Evolutionary conservation across 2,113 vertebrate species (phyloP).

Genomic region (Tupaia chinensis): DNA sequence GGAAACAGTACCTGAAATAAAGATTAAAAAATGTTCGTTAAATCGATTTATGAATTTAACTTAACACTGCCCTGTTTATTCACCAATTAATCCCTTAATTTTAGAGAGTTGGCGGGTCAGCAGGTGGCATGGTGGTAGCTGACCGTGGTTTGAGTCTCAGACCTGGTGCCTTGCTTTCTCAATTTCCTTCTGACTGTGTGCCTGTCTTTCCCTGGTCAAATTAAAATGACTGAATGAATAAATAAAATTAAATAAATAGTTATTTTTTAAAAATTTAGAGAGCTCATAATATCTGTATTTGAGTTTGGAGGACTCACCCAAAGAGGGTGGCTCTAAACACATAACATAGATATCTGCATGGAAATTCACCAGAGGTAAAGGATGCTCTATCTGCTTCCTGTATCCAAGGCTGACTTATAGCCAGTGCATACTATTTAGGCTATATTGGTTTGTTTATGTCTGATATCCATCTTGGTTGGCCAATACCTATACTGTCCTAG

Average conservation of each 20-base stretch:
- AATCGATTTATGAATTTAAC: constrained; percentile 24
- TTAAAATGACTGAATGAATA: too few species aligned
- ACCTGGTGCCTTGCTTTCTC: too few species aligned
- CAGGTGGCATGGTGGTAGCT: too few species aligned
- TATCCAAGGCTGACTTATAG: background rate
- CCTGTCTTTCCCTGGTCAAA: too few species aligned
- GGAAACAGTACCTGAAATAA: background rate
- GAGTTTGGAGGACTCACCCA: background rate
- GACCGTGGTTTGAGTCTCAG: too few species aligned
- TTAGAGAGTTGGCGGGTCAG: background rate
- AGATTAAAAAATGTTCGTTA: constrained; percentile 8
- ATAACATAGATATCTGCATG: background rate
- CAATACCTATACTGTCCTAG: background rate
- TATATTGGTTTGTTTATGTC: background rate
- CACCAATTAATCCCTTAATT: background rate
- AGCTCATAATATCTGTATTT: background rate
- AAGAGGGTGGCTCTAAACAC: background rate
- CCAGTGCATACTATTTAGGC: background rate
- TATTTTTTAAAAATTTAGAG: too few species aligned
- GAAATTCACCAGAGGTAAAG: background rate
- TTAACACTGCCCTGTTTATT: background rate
- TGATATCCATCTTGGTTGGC: background rate
- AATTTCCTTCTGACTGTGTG: too few species aligned
- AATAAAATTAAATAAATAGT: too few species aligned
- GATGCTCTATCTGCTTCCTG: background rate